Evolutionary conservation across 2,797 vertebrate genomes (phyloP), one percentile per base, ranked within the genome.

Genomic region (Phalanger gymnotis): DNA sequence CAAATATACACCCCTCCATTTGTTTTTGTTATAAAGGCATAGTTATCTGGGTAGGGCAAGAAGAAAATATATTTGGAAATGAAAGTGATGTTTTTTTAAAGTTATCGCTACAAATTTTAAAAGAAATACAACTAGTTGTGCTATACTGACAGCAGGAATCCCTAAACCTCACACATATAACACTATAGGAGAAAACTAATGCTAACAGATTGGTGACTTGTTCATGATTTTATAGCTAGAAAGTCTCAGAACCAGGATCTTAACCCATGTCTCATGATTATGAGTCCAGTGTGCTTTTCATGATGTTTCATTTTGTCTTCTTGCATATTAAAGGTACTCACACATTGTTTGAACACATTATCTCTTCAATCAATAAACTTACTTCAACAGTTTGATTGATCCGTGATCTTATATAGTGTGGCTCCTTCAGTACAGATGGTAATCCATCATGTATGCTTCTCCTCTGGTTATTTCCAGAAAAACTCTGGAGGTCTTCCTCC

Each of bases 221-320:
- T 57, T 10, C 53, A 12, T 89, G 66, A 7, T 90, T 90, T 22
- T 4, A n/a, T 93, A 95, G 90, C 91, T 90, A 93, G 53, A 4
- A 92, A 16, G 34, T n/a, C 13, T 34, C 34, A 66, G 58, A 93
- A 91, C 14, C 73, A 58, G 92, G 12, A 94, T 92, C 94, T 91
- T 16, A 81, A 12, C n/a, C 6, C 30, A 90, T 40, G 40, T 9
- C 12, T 95, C 95, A 87, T 25, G 13, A 87, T 52, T 58, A 4
- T 28, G 58, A 47, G 31, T n/a, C 47, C 51, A 27, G 54, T 53
- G 0, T 58, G 31, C 12, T 40, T 94, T 91, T 9, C 0, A 27
- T 22, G 27, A 81, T 66, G 9, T 14, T 27, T 58, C 89, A 3
- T 73, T 91, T 81, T 73, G 53, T 4, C 66, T 87, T 87, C 73